These are phyloP conservation scores for Orchesellides sinensis DNA, from an alignment of 2,888 invertebrate species.

Conservation along the genomic window DNA sequence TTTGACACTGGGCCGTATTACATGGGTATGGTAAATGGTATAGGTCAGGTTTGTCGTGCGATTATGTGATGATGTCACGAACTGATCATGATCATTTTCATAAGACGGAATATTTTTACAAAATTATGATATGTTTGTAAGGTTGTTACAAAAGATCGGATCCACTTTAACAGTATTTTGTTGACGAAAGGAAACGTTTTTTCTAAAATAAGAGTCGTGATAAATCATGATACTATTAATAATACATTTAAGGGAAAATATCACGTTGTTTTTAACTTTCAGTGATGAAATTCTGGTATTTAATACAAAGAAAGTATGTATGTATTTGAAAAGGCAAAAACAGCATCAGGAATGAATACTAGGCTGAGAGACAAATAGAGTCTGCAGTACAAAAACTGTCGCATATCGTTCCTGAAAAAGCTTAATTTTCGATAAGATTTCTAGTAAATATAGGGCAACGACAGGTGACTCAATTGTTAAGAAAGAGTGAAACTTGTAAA, in stretches of 20 bases:
- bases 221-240: too few species aligned
- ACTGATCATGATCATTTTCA: not conserved
- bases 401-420: not conserved
- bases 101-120: too few species aligned
- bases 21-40: not conserved
- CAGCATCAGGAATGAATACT: not conserved
- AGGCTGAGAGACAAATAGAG: too few species aligned
- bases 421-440: constrained; percentile 12
- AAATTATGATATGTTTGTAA: too few species aligned
- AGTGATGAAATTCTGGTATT: too few species aligned
- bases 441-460: constrained; percentile 46
- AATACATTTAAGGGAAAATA: too few species aligned
- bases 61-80: not conserved
- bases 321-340: not conserved
- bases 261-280: too few species aligned
- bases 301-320: constrained; percentile 14
- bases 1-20: not conserved
- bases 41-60: constrained; percentile 1
- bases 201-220: too few species aligned
- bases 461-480: constrained; percentile 57
- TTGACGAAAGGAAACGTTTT: too few species aligned
- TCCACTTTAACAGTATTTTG: too few species aligned
- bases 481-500: constrained; percentile 53
- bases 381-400: too few species aligned
- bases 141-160: too few species aligned